phyloP scores from a whole-genome alignment of 2,888 invertebrate genomes.

The Tiliacea aurago region DNA sequence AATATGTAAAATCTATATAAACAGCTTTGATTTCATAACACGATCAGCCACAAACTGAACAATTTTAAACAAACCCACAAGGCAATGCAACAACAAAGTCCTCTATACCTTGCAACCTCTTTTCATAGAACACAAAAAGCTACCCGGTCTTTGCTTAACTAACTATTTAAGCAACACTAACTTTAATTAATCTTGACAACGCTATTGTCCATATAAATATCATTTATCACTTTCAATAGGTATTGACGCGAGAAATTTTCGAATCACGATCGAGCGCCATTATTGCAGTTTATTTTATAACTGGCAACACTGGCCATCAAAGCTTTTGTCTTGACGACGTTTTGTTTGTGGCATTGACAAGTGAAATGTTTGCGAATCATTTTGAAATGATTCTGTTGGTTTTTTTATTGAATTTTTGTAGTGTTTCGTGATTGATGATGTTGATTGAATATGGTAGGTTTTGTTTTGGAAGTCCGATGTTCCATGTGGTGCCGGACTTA shows the following conservation, averaged over 20 bases:
- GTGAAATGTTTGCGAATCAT: conserved; percentile 67
- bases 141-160: conserved; percentile 84
- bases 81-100: conserved; percentile 59
- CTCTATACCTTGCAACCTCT: conserved; percentile 61
- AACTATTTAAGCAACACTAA: conserved; percentile 87
- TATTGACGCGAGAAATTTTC: conserved; percentile 79
- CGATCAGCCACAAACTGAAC: conserved; percentile 57
- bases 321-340: conserved; percentile 71
- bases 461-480: too few relatives aligned
- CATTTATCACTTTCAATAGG: conserved; percentile 87
- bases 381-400: conserved; percentile 56
- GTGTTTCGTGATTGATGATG: conserved; percentile 53
- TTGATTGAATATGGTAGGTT: conserved; percentile 30
- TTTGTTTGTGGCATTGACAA: conserved; percentile 72
- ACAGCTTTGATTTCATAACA: conserved; percentile 55
- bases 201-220: conserved; percentile 81
- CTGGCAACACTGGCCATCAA: conserved; percentile 75
- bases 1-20: conserved; percentile 33
- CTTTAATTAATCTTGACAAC: conserved; percentile 90
- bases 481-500: too few relatives aligned
- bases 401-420: conserved; percentile 46
- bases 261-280: conserved; percentile 75
- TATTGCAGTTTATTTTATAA: conserved; percentile 71
- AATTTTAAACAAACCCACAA: conserved; percentile 67
- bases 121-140: conserved; percentile 75